A percentile compares a stretch with the other conserved stretches of the same genome.
Conservation (phyloP, 2,113 vertebrate genomes). For the Camelus dromedarius region DNA sequence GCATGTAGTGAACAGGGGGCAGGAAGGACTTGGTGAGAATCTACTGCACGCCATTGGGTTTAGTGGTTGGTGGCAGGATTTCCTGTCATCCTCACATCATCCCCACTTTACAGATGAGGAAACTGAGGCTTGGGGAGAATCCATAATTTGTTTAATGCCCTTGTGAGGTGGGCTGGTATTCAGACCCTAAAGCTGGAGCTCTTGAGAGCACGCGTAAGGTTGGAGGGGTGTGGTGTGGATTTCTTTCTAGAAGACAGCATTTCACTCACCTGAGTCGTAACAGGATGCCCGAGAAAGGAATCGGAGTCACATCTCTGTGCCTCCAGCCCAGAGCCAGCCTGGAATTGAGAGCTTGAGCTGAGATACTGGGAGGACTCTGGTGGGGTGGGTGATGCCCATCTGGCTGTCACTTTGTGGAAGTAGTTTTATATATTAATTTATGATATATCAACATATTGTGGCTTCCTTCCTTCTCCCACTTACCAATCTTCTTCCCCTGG, state of each 20-base stretch:
- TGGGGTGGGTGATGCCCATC: neutral
- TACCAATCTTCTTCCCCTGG: neutral
- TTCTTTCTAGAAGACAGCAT: neutral
- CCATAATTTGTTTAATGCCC: neutral
- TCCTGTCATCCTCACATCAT: neutral
- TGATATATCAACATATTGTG: neutral
- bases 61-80: neutral
- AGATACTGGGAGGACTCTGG: neutral
- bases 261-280: neutral
- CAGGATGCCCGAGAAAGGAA: neutral
- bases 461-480: neutral
- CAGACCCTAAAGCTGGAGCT: neutral
- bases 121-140: neutral
- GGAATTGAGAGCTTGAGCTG: neutral
- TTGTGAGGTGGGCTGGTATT: neutral
- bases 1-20: neutral
- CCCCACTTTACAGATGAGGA: neutral
- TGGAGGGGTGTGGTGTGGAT: neutral
- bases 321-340: neutral
- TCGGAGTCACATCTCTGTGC: neutral
- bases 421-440: neutral
- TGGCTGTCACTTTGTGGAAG: neutral
- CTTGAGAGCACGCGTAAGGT: neutral
- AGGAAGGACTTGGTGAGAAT: neutral
- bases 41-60: neutral